phyloP scores from a whole-genome alignment of 2,797 vertebrate genomes.

The Syncerus caffer region DNA sequence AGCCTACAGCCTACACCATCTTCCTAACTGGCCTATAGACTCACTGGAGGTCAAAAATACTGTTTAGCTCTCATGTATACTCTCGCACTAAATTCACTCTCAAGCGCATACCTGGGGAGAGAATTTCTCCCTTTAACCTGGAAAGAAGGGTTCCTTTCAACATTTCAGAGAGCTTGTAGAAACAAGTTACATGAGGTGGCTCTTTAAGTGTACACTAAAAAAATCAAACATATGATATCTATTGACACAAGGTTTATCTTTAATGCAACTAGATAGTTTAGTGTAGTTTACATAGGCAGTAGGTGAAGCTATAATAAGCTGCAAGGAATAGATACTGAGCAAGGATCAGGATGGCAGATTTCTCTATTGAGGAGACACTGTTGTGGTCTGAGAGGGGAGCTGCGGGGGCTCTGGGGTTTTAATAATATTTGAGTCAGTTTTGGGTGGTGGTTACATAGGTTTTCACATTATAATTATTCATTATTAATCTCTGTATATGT shows the following conservation, averaged over 20 bases:
- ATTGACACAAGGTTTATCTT: not conserved
- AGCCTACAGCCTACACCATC: not conserved
- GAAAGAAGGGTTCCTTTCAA: not conserved
- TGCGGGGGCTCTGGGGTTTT: not conserved
- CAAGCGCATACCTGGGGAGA: not conserved
- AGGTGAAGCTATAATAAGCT: not conserved
- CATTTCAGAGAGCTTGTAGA: not conserved
- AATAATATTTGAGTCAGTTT: not conserved
- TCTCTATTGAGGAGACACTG: not conserved
- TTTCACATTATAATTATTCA: not conserved
- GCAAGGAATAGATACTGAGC: not conserved
- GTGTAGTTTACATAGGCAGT: not conserved
- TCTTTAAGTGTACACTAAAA: not conserved
- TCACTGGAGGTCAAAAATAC: not conserved
- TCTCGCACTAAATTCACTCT: not conserved
- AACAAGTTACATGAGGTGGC: not conserved
- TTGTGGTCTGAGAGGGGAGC: not conserved
- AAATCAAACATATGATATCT: not conserved
- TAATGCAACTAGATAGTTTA: not conserved
- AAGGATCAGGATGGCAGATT: not conserved
- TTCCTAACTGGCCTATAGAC: not conserved
- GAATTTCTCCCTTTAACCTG: not conserved
- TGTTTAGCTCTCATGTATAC: not conserved
- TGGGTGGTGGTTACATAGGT: not conserved
- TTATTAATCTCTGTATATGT: not conserved